A percentile compares a stretch with the other conserved stretches of the same genome.
phyloP scores from a whole-genome alignment of 2,797 vertebrate genomes.

The Huso huso region DNA sequence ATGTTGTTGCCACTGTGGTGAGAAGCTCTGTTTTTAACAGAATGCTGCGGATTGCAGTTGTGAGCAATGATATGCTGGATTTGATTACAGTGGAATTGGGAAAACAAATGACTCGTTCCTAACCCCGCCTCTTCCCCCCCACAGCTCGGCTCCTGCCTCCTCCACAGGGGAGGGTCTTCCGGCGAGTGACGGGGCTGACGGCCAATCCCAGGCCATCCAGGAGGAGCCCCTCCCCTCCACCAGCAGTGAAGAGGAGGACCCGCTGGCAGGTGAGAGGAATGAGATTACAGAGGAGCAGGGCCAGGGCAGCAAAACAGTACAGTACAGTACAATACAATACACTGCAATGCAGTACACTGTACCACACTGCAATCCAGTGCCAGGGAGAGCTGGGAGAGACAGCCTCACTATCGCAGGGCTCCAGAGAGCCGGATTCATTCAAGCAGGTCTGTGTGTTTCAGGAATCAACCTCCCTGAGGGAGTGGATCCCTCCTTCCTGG shows the following conservation, averaged over 20 bases:
- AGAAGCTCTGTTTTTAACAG: too few relatives aligned
- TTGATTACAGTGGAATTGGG: not conserved
- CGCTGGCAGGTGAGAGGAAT: slow-evolving; percentile 70
- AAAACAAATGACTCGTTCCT: not conserved
- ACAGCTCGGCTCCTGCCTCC: slow-evolving; percentile 53
- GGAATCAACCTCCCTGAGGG: slow-evolving; percentile 90
- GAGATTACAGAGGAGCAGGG: too few relatives aligned
- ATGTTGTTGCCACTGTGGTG: too few relatives aligned
- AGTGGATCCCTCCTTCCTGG: slow-evolving; percentile 90
- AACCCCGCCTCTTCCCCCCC: slow-evolving; percentile 28
- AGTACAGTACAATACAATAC: too few relatives aligned
- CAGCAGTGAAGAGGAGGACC: slow-evolving; percentile 89
- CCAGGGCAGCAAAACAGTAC: too few relatives aligned
- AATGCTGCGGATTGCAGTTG: too few relatives aligned
- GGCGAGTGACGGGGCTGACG: slow-evolving; percentile 65
- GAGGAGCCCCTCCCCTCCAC: slow-evolving; percentile 89
- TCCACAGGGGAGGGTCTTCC: slow-evolving; percentile 74
- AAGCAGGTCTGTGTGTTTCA: slow-evolving; percentile 26
- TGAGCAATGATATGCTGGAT: too few relatives aligned
- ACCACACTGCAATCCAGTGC: too few relatives aligned
- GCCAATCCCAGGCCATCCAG: slow-evolving; percentile 75
- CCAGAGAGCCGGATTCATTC: too few relatives aligned
- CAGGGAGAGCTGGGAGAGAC: too few relatives aligned
- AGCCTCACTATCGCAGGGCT: too few relatives aligned
- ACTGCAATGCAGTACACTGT: too few relatives aligned